Percentiles rank a stretch among this genome's conserved stretches.
phyloP scores from a whole-genome alignment of 2,113 vertebrate genomes.

The Oncorhynchus keta region DNA sequence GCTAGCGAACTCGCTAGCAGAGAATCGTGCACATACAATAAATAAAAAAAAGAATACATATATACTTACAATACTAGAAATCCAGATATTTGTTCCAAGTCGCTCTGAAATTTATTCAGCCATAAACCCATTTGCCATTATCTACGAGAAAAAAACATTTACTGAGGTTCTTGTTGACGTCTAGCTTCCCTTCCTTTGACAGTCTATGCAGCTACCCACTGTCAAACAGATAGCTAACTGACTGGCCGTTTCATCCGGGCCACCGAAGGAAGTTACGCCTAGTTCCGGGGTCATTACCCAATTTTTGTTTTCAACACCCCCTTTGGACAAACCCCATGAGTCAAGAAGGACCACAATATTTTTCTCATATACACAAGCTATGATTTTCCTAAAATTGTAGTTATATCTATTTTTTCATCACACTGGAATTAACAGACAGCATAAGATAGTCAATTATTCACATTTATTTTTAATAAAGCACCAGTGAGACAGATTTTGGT shows the following conservation, averaged over 20 bases:
- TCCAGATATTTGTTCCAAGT: constrained; percentile 4
- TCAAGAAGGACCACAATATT: too few relatives aligned
- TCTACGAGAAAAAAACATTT: not conserved
- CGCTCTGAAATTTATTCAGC: not conserved
- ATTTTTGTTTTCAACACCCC: not conserved
- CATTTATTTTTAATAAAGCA: not conserved
- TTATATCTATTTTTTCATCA: not conserved
- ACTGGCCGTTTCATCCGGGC: not conserved
- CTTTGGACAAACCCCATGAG: too few relatives aligned
- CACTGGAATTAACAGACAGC: not conserved
- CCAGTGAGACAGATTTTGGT: not conserved
- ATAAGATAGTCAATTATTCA: not conserved
- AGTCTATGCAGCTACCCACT: constrained; percentile 19
- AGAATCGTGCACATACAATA: constrained; percentile 23
- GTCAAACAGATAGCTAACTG: not conserved
- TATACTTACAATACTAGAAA: constrained; percentile 52
- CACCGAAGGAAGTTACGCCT: not conserved
- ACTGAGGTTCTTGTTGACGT: constrained; percentile 1
- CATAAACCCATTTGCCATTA: not conserved
- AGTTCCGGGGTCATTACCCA: not conserved
- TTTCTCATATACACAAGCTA: too few relatives aligned
- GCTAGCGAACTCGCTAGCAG: not conserved
- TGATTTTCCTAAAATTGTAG: too few relatives aligned
- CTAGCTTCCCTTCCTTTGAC: not conserved
- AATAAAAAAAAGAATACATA: too few relatives aligned